These are phyloP conservation scores for Patagioenas fasciata DNA, from an alignment of 2,113 vertebrate genomes.

Conservation along the genomic window DNA sequence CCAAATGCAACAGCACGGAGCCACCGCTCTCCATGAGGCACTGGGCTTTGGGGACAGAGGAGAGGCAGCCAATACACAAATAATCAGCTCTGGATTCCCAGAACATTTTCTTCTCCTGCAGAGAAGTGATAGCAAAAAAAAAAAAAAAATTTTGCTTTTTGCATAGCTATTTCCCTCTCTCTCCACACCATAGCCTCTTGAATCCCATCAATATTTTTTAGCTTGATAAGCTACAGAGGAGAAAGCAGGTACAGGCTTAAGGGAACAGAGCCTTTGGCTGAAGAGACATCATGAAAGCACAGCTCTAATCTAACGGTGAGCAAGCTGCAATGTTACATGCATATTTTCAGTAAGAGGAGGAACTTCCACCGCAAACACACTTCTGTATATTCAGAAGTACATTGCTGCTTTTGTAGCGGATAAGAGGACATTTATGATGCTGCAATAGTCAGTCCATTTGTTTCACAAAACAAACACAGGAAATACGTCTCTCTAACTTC, in stretches of 20 bases:
- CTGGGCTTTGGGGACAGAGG: background rate
- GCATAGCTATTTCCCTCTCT: background rate
- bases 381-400: background rate
- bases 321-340: fast-evolving
- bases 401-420: background rate
- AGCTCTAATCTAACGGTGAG: background rate
- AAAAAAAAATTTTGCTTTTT: background rate
- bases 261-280: background rate
- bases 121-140: background rate
- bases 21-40: background rate
- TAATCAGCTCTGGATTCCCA: background rate
- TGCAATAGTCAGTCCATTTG: background rate
- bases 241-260: background rate
- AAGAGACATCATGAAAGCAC: fast-evolving
- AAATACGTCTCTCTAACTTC: background rate
- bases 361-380: fast-evolving
- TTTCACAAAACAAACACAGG: background rate
- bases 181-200: background rate
- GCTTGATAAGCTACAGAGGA: background rate
- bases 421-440: fast-evolving
- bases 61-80: fast-evolving
- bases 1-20: background rate
- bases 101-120: background rate
- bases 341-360: background rate
- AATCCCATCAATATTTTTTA: background rate